These are phyloP conservation scores for Gavialis gangeticus DNA, from an alignment of 2,113 vertebrate genomes.

Conservation along the genomic window DNA sequence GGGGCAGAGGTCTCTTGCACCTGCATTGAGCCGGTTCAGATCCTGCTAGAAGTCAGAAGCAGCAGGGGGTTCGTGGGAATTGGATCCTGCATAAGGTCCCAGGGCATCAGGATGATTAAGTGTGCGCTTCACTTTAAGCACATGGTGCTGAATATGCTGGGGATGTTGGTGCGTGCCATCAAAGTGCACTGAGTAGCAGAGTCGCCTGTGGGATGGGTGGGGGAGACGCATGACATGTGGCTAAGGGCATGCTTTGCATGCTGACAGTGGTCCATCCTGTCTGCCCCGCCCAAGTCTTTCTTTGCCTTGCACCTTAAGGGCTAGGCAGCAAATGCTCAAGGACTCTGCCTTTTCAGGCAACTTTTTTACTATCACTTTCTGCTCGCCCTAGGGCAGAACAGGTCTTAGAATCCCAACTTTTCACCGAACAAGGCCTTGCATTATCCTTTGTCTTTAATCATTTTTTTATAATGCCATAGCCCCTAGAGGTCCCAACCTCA, in stretches of 20 bases:
- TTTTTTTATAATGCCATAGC: background rate
- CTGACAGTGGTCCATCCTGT: background rate
- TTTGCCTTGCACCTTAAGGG: background rate
- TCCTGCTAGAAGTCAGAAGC: background rate
- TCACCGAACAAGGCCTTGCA: background rate
- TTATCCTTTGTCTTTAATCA: background rate
- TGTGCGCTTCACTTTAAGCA: fast-evolving
- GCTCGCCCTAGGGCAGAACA: background rate
- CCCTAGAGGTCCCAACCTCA: background rate
- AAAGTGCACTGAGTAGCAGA: background rate
- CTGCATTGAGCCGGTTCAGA: no score
- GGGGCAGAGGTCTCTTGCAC: no score
- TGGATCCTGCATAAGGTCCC: background rate
- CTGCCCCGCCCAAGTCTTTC: background rate
- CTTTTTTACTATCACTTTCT: background rate
- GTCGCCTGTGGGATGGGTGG: background rate
- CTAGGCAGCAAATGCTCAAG: background rate
- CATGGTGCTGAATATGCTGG: background rate
- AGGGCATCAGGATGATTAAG: background rate
- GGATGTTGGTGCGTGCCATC: background rate
- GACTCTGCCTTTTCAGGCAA: background rate
- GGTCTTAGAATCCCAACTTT: background rate
- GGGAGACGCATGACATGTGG: no score
- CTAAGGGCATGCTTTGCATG: no score
- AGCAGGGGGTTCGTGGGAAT: background rate